Base-by-base conservation (phyloP, 1,140 invertebrate genomes). In the Colletes latitarsis region DNA sequence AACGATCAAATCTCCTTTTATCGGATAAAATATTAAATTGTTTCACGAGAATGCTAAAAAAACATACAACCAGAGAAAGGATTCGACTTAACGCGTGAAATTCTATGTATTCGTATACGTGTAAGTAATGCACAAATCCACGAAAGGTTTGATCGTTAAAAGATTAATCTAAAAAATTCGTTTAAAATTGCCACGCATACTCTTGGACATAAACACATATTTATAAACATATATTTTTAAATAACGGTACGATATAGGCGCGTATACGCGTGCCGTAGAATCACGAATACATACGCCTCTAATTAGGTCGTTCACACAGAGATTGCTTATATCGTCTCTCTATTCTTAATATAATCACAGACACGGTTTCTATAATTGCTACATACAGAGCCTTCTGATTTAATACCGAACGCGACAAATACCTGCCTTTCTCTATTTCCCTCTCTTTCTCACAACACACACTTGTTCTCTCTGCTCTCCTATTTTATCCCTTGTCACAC, bases 321-420 rank as follows among this genome's bases (percentile, higher is more conserved):
- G 71, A 88, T 89, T 87, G 86, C 85, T 88, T 84, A 82, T 89
- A 83, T 87, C 86, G 82, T 88, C 87, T 89, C 84, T 82, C 77
- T 90, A 90, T 86, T 86, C 81, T 90, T 89, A 88, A 82, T 88
- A 88, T 91, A 89, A 91, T 91, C 90, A 91, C 90, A 91, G 90
- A 90, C 86, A 88, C 82, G 82, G 83, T 89, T 90, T 86, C 77
- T 85, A 88, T 89, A 89, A 85, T 88, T 84, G 88, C 89, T 91
- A 91, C 88, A 83, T 88, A 88, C 90, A 90, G 89, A 89, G 84
- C 82, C 82, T 83, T 88, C 81, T 69, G 81, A 78, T 85, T 84
- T 64, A 68, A 86, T 83, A 82, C 78, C 82, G 86, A 89, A 86
- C 82, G 83, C 88, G 86, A 86, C 79, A 82, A 80, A n/a, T 83